Percentiles rank a stretch among this genome's conserved stretches.
phyloP scores from a whole-genome alignment of 92 coral and sea anemone species.

The Palythoa grandis region DNA sequence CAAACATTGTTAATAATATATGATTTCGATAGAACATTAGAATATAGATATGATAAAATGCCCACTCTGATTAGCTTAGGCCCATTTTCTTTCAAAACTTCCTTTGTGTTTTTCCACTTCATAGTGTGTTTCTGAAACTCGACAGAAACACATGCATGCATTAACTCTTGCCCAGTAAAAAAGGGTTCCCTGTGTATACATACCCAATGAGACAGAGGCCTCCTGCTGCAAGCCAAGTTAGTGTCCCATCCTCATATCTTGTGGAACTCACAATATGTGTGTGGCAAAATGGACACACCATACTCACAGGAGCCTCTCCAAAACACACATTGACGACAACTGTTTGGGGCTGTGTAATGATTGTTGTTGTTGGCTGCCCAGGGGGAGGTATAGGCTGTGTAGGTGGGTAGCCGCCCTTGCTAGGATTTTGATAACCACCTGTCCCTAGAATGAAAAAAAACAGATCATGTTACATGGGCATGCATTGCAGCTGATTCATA shows the following conservation, averaged over 20 bases:
- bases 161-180: neutral
- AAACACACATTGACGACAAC: constrained; percentile 66
- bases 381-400: constrained; percentile 39
- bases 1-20: too few species aligned
- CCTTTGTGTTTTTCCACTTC: too few species aligned
- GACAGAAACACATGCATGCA: too few species aligned
- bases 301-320: constrained; percentile 91
- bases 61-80: too few species aligned
- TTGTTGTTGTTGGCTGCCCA: constrained; percentile 62
- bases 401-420: constrained; percentile 54
- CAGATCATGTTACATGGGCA: neutral
- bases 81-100: too few species aligned
- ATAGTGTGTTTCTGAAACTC: too few species aligned
- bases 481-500: neutral
- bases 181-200: neutral
- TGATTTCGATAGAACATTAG: too few species aligned
- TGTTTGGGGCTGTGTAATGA: constrained; percentile 72
- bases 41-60: too few species aligned
- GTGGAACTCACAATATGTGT: constrained; percentile 90
- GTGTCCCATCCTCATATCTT: constrained; percentile 84
- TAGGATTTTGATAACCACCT: constrained; percentile 31
- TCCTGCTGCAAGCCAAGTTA: constrained; percentile 88
- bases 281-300: constrained; percentile 97
- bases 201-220: constrained; percentile 90
- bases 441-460: neutral